Evolutionary conservation across 2,888 invertebrate species (phyloP), one percentile per base, ranked within the genome.

Genomic region (Cyaniris semiargus): DNA sequence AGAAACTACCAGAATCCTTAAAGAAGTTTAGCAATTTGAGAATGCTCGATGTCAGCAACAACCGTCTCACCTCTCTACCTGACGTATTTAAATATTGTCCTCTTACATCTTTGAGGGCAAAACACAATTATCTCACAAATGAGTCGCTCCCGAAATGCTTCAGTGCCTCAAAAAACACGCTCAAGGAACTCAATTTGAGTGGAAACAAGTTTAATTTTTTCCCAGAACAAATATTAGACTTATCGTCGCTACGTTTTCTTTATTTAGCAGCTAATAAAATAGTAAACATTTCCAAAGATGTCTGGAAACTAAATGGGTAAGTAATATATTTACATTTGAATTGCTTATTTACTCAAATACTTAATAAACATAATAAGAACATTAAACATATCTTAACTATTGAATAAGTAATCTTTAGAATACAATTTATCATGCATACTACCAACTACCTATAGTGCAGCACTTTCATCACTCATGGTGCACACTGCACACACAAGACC

Each of bases 231-330:
- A 93, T 99, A 77, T 94, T 98, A 80, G 97, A 98, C 81, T 90
- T 98, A 82, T 87, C 92, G 34, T 95, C 95, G 76, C 94, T 99
- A 72, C 97, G 95, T 88, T 97, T 97, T 87, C 95, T 99, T 44
- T 98, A 99, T 89, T 92, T 99, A 82, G 99, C 99, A 58, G 98
- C 97, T 56, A 99, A 99, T 92, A 95, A 95, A 81, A 97, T 99
- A 84, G 92, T 94, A 78, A 95, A 95, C 81, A 96, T 99, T 84
- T 97, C 98, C 77, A 96, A 96, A 87, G 96, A 97, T 85, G 96
- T 99, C 83, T 93, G 94, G 94, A 94, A 93, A 85, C 83, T 94
- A 77, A 89, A 84, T 85, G 90, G 92, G 94, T 94, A 81, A 81
- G 85, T 82, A 44, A 44, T 44, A 44, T 53, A 48, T 53, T 48